Conservation (phyloP, 2,113 vertebrate genomes). For the Gymnocephalus cernua region DNA sequence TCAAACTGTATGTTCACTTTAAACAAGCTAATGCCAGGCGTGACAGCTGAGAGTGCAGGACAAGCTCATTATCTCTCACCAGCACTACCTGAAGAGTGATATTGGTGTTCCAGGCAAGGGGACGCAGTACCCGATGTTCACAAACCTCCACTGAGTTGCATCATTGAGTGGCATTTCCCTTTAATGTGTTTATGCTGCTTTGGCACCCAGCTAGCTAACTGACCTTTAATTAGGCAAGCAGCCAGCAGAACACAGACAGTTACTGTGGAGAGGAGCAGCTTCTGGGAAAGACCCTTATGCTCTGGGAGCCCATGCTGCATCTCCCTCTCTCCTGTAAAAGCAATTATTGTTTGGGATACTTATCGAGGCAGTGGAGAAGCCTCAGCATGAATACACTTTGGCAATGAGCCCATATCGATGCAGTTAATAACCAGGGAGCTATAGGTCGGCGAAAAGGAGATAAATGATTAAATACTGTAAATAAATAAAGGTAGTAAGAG, state of each 20-base stretch:
- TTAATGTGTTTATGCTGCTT: slow-evolving; percentile 63
- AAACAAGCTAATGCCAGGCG: neutral
- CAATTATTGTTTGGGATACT: slow-evolving; percentile 59
- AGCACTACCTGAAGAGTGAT: slow-evolving; percentile 2
- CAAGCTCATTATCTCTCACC: slow-evolving; percentile 24
- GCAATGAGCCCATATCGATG: slow-evolving; percentile 22
- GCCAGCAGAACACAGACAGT: slow-evolving; percentile 59
- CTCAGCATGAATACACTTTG: slow-evolving; percentile 46
- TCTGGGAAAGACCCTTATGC: slow-evolving; percentile 41
- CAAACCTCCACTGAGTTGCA: slow-evolving; percentile 15
- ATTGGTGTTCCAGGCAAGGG: neutral
- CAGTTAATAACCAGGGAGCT: slow-evolving; percentile 43
- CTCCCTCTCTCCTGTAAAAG: slow-evolving; percentile 38
- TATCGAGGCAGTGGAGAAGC: slow-evolving; percentile 21
- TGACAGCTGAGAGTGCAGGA: neutral
- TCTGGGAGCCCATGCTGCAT: slow-evolving; percentile 29
- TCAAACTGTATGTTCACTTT: neutral
- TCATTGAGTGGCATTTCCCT: slow-evolving; percentile 58
- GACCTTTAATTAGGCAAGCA: slow-evolving; percentile 77
- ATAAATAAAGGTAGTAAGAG: slow-evolving; percentile 35
- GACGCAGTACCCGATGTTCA: slow-evolving; percentile 18
- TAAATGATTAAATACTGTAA: slow-evolving; percentile 43
- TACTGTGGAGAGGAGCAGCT: slow-evolving; percentile 52
- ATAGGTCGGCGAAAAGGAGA: slow-evolving; percentile 32
- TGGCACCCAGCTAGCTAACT: slow-evolving; percentile 64